Evolutionary conservation across 2,797 vertebrate genomes (phyloP).

Genomic region (Pangasius sanitwongsei): DNA sequence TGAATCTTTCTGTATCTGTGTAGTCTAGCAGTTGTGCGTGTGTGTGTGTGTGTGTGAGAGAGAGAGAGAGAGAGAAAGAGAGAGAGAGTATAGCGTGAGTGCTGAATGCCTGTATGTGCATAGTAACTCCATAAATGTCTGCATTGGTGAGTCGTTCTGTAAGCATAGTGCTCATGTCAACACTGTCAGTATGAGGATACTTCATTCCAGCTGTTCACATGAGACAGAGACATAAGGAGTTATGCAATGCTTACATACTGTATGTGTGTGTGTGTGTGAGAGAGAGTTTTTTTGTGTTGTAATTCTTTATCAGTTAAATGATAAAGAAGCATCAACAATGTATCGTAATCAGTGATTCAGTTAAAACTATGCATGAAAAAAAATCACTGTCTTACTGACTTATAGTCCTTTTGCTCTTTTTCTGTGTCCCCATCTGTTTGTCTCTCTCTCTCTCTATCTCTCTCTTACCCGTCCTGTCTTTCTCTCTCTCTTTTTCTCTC

Average conservation of each 20-base stretch:
- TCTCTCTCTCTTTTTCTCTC: slow-evolving; percentile 37
- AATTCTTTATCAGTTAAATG: slow-evolving; percentile 41
- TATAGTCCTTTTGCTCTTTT: slow-evolving; percentile 49
- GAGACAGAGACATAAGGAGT: not conserved
- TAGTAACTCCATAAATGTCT: not conserved
- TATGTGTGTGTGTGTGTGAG: slow-evolving; percentile 11
- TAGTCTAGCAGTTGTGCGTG: not conserved
- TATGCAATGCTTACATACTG: not conserved
- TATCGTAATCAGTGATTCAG: slow-evolving; percentile 23
- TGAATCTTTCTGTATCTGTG: not conserved
- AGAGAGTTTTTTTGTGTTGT: not conserved
- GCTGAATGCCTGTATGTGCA: not conserved
- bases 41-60: not conserved
- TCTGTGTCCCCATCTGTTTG: slow-evolving; percentile 40
- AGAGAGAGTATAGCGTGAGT: not conserved
- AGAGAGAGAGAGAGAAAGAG: not conserved
- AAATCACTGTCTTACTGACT: slow-evolving; percentile 35
- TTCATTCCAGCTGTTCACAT: not conserved
- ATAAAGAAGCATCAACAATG: slow-evolving; percentile 44
- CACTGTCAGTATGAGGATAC: not conserved
- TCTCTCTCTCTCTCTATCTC: slow-evolving; percentile 34
- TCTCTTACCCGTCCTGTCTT: slow-evolving; percentile 39
- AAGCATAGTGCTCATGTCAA: slow-evolving; percentile 7
- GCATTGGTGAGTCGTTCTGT: not conserved
- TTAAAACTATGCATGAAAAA: slow-evolving; percentile 19